Evolutionary conservation across 2,888 invertebrate genomes (phyloP), one percentile per base, ranked within the genome.

Genomic region (Schizaphis graminum): DNA sequence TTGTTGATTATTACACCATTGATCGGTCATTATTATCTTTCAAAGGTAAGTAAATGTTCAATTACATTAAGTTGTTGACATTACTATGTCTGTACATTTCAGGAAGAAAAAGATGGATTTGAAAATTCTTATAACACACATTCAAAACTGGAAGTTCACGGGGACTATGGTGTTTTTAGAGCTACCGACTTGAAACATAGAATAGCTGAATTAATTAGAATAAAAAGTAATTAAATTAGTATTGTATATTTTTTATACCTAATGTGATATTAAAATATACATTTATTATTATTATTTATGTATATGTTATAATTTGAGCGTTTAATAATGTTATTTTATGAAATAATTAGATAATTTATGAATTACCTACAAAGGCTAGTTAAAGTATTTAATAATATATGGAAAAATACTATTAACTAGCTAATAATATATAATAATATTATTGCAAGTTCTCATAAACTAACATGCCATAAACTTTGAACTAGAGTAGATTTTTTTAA

Each of bases 201-300:
- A 95, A 98, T 99, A 95, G 98, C 98, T 95, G 99, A 99, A 96
- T 97, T 99, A 97, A 96, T 98, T 24, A 96, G 98, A 95, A 99
- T 99, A 95, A 98, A 99, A 96, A 97, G 95, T 95, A 95, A 87
- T n/a, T 8, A n/a, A 47, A 85, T n/a, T 86, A n/a, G 1, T 67
- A 85, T 86, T 47, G 7, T 41, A 67, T n/a, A 61, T 61, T 49
- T 44, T 41, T 77, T n/a, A 61, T 61, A 77, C 44, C 26, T 77
- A 49, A n/a, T 84, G 0, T 57, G 21, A 44, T 93, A 56, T 85
- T 41, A 44, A 53, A 28, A 21, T 84, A 26, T 26, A 35, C 4
- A 41, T 47, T 91, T 13, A 41, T 93, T 26, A 89, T 35, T 67
- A 26, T 67, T 61, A 92, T 67, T 26, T 86, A n/a, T 67, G 41